These are phyloP conservation scores for Florisuga fusca DNA, from an alignment of 2,797 vertebrate species.

Conservation along the genomic window DNA sequence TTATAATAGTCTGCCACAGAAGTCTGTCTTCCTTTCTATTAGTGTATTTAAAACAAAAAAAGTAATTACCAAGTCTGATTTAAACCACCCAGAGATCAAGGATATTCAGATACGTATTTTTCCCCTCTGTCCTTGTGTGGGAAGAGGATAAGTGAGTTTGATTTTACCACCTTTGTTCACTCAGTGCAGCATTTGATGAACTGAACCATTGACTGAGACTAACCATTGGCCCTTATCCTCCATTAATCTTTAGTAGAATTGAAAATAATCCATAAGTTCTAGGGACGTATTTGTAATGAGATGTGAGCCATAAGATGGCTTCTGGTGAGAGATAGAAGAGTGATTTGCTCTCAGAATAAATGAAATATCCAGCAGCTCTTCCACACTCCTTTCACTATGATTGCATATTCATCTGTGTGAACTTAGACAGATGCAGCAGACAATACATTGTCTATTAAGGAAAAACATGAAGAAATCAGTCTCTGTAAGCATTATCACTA, in stretches of 20 bases:
- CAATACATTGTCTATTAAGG: not conserved
- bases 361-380: not conserved
- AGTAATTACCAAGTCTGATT: not conserved
- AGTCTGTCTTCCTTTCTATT: not conserved
- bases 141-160: not conserved
- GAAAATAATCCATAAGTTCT: not conserved
- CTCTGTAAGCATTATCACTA: not conserved
- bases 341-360: not conserved
- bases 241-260: not conserved
- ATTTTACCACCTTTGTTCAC: not conserved
- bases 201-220: not conserved
- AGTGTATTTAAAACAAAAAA: not conserved
- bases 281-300: not conserved
- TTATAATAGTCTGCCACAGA: not conserved
- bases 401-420: not conserved
- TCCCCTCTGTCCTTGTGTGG: not conserved
- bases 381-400: not conserved
- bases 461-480: not conserved
- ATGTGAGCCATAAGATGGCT: not conserved
- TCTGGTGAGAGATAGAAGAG: not conserved
- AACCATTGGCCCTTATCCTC: not conserved
- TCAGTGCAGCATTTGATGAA: not conserved
- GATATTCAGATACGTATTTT: not conserved
- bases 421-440: not conserved
- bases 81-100: not conserved